Evolutionary conservation across 2,888 invertebrate genomes (phyloP).

Genomic region (Spodoptera exigua): DNA sequence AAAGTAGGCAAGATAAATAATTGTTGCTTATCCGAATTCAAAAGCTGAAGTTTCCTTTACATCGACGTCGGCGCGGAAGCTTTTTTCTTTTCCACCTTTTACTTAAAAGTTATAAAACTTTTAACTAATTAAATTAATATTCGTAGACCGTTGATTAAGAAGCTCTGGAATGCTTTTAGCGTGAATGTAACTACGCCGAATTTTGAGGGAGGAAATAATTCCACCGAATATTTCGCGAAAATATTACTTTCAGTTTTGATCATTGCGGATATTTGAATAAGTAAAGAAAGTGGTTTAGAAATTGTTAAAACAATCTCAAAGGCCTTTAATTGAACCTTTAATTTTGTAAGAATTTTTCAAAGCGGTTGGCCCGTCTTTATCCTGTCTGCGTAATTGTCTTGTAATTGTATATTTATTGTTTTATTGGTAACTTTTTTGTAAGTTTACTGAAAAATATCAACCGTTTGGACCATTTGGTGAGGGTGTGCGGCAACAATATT

Average conservation of each 20-base stretch:
- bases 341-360: slow-evolving; percentile 54
- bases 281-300: slow-evolving; percentile 69
- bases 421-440: not conserved
- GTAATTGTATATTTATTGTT: slow-evolving; percentile 27
- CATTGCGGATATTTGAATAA: slow-evolving; percentile 75
- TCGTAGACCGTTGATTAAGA: slow-evolving; percentile 83
- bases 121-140: slow-evolving; percentile 85
- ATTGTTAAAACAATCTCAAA: slow-evolving; percentile 71
- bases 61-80: slow-evolving; percentile 54
- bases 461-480: slow-evolving; percentile 13
- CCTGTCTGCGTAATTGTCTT: slow-evolving; percentile 15
- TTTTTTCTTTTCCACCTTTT: slow-evolving; percentile 76
- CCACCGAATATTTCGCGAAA: slow-evolving; percentile 72
- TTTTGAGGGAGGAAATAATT: slow-evolving; percentile 74
- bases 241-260: slow-evolving; percentile 74
- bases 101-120: slow-evolving; percentile 81
- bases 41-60: slow-evolving; percentile 68
- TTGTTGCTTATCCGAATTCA: slow-evolving; percentile 64
- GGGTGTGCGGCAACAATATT: slow-evolving; percentile 21
- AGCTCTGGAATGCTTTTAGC: slow-evolving; percentile 83
- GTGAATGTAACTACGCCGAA: slow-evolving; percentile 72
- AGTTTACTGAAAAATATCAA: not conserved
- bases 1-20: slow-evolving; percentile 63
- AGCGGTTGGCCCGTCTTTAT: slow-evolving; percentile 29
- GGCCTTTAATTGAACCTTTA: slow-evolving; percentile 63